Base-by-base conservation (phyloP, 2,113 vertebrate species). In the Rallus limicola region DNA sequence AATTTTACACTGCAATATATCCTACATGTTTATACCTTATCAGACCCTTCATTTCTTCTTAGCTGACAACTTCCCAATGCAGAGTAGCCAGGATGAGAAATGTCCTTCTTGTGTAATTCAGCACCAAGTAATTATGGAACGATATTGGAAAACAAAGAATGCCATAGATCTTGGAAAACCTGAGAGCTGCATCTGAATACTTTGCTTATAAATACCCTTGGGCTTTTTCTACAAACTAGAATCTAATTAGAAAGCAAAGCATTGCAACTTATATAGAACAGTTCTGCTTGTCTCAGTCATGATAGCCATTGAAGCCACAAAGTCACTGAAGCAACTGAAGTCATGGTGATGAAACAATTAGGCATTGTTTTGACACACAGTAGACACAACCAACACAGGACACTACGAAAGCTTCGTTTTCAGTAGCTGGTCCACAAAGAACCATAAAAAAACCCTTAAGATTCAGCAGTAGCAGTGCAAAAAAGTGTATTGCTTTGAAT, bases 381-480 rank as follows among this genome's bases (percentile, higher is more conserved):
- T 31, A 26, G 83, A 50, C 29, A 74, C 16, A 89, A 53, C 23
- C 59, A 10, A 65, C 74, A 79, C 50, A 72, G 53, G 50, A 63
- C 75, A 53, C 40, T 88, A 67, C 36, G 50, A 90, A 92, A 86
- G 8, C 52, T 91, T 88, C 2, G 26, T 88, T 96, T 95, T 48
- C 62, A 75, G 23, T 38, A 13, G 2, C 11, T 74, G 26, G 5
- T 71, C 42, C 46, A 87, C 55, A 82, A 88, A 78, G 29, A 48
- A 53, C 29, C 29, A n/a, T n/a, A 60, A 31, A 9, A 44, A 77
- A 63, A 83, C 59, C 71, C 26, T 52, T 71, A 63, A 65, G 26
- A 52, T 48, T 64, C 68, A 80, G 23, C 56, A 80, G 21, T 42
- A 83, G 34, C 12, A 75, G 25, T n/a, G 67, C 33, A 63, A 77